Conservation (phyloP, 2,888 invertebrate genomes). For the Cantharis rustica region DNA sequence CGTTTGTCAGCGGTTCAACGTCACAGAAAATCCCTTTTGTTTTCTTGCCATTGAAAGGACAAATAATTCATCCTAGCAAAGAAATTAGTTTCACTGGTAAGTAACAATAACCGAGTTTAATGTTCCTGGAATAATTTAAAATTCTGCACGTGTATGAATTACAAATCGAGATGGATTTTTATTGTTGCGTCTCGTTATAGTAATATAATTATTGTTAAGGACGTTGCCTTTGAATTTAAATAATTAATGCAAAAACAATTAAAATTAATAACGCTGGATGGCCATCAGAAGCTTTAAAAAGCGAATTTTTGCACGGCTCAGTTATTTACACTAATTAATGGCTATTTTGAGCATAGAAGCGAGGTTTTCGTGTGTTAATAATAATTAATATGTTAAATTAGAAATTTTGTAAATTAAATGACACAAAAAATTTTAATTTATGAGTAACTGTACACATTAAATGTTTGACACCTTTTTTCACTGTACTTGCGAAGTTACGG, state of each 20-base stretch:
- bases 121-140: conserved; percentile 11
- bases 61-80: conserved; percentile 86
- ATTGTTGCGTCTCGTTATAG: conserved; percentile 1
- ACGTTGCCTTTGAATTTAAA: conserved; percentile 26
- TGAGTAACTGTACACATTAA: neutral
- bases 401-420: neutral
- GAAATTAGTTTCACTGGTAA: conserved; percentile 83
- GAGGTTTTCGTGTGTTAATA: neutral
- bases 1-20: conserved; percentile 73
- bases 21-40: conserved; percentile 84
- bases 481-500: neutral
- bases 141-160: conserved; percentile 24
- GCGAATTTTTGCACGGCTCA: conserved; percentile 24
- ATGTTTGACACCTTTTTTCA: neutral
- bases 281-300: conserved; percentile 19
- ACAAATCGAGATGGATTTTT: conserved; percentile 21
- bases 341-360: neutral
- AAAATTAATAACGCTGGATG: neutral
- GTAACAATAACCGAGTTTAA: conserved; percentile 24
- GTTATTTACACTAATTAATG: neutral
- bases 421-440: neutral
- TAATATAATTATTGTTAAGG: conserved; percentile 5
- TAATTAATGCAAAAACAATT: conserved; percentile 23
- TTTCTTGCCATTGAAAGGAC: conserved; percentile 82
- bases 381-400: neutral